These are phyloP conservation scores for Hydrochoerus hydrochaeris DNA, from an alignment of 2,113 vertebrate species.

Conservation along the genomic window DNA sequence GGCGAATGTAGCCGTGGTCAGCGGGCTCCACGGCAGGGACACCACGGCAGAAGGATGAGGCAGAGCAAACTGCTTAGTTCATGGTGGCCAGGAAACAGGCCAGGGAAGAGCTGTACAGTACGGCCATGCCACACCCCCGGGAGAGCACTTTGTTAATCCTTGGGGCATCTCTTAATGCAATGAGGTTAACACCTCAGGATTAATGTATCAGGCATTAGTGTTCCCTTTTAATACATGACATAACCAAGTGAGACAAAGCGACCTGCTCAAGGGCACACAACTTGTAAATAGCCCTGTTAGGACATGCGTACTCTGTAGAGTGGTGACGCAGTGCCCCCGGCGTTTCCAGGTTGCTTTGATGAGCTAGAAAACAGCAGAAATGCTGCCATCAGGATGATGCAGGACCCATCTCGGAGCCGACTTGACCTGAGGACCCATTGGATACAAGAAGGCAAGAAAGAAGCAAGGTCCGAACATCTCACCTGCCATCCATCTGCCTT, in stretches of 20 bases:
- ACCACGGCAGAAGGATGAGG: neutral
- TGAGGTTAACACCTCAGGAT: neutral
- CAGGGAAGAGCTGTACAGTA: neutral
- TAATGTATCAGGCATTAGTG: neutral
- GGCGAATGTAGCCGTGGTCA: neutral
- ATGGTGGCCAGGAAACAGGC: neutral
- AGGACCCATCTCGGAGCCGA: neutral
- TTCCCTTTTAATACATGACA: neutral
- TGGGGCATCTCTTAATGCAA: neutral
- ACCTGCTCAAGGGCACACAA: neutral
- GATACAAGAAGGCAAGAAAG: neutral
- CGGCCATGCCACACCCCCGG: neutral
- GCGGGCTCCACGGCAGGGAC: neutral
- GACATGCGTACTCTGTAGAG: neutral
- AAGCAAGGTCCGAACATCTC: neutral
- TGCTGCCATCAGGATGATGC: neutral
- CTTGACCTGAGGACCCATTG: no score
- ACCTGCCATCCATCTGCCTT: neutral
- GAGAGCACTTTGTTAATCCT: neutral
- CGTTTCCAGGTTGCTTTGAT: neutral
- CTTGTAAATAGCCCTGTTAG: neutral
- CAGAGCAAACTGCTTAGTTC: neutral
- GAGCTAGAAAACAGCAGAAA: neutral
- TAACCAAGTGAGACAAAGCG: neutral
- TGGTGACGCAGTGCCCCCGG: neutral